Percentiles rank a stretch among this genome's conserved stretches.
These are phyloP conservation scores for Microchirus variegatus DNA, from an alignment of 2,797 vertebrate genomes.

Conservation along the genomic window DNA sequence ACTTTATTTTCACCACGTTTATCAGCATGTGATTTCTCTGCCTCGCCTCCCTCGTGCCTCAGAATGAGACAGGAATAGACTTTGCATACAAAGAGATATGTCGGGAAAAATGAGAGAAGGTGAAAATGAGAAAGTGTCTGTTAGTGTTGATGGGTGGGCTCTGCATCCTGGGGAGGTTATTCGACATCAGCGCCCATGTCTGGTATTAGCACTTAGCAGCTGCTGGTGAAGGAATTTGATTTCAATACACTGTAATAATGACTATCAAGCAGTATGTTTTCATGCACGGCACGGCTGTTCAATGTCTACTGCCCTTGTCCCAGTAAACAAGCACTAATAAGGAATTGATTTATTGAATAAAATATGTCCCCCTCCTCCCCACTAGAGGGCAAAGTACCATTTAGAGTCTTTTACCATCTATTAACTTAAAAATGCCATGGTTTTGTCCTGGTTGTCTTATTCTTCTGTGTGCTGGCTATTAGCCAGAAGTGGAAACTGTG, in stretches of 20 bases:
- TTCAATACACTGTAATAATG: constrained; percentile 43
- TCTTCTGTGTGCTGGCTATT: too few species aligned
- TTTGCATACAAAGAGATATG: constrained; percentile 65
- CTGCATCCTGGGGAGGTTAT: constrained; percentile 27
- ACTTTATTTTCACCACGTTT: constrained; percentile 45
- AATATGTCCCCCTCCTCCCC: too few species aligned
- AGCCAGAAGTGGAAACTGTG: too few species aligned
- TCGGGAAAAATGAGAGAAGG: constrained; percentile 65
- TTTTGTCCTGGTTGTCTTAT: too few species aligned
- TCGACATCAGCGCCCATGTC: constrained; percentile 36
- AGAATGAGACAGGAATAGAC: constrained; percentile 49
- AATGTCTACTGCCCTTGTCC: too few species aligned
- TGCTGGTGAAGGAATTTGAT: constrained; percentile 24
- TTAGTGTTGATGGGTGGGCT: constrained; percentile 34
- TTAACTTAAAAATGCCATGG: too few species aligned
- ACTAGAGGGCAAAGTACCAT: too few species aligned
- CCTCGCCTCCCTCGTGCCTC: constrained; percentile 47
- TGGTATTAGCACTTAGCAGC: constrained; percentile 23
- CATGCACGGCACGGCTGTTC: constrained; percentile 54
- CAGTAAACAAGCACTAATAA: too few species aligned
- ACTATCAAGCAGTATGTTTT: constrained; percentile 35
- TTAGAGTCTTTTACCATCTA: too few species aligned
- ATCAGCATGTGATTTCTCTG: constrained; percentile 50
- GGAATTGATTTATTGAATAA: too few species aligned
- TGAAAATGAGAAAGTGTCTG: constrained; percentile 53